phyloP scores from a whole-genome alignment of 1,140 invertebrate species.

The Trachymyrmex septentrionalis region DNA sequence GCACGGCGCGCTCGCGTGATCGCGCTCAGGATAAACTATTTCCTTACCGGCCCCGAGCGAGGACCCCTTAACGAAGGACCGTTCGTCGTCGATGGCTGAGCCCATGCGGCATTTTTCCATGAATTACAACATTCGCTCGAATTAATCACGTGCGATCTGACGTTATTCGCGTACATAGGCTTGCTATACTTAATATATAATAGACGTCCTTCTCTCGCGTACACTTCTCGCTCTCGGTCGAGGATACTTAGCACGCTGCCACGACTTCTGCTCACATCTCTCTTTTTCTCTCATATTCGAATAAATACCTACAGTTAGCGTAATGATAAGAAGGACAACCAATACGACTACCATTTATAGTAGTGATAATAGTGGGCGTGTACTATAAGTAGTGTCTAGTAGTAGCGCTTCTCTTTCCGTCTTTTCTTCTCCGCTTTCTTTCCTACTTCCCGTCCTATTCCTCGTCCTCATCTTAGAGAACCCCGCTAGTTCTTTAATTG shows the following conservation, averaged over 20 bases:
- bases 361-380: slow-evolving; percentile 83
- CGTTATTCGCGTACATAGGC: slow-evolving; percentile 26
- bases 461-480: slow-evolving; percentile 66
- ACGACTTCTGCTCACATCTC: slow-evolving; percentile 57
- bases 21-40: slow-evolving; percentile 26
- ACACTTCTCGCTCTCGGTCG: slow-evolving; percentile 56
- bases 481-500: slow-evolving; percentile 76
- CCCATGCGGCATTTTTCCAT: slow-evolving; percentile 11
- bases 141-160: slow-evolving; percentile 32
- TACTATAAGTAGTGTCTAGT: slow-evolving; percentile 83
- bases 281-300: slow-evolving; percentile 71
- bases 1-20: slow-evolving; percentile 19
- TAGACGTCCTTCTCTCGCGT: not conserved
- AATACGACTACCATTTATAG: slow-evolving; percentile 82
- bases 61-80: slow-evolving; percentile 60
- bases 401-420: slow-evolving; percentile 73
- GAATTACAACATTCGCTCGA: slow-evolving; percentile 19
- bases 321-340: slow-evolving; percentile 82
- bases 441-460: slow-evolving; percentile 64
- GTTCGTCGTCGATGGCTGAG: slow-evolving; percentile 52
- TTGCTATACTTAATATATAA: slow-evolving; percentile 5
- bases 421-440: slow-evolving; percentile 51
- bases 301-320: slow-evolving; percentile 83
- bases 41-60: slow-evolving; percentile 13
- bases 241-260: slow-evolving; percentile 79